Conservation (phyloP, 2,113 vertebrate genomes). For the Orycteropus afer region DNA sequence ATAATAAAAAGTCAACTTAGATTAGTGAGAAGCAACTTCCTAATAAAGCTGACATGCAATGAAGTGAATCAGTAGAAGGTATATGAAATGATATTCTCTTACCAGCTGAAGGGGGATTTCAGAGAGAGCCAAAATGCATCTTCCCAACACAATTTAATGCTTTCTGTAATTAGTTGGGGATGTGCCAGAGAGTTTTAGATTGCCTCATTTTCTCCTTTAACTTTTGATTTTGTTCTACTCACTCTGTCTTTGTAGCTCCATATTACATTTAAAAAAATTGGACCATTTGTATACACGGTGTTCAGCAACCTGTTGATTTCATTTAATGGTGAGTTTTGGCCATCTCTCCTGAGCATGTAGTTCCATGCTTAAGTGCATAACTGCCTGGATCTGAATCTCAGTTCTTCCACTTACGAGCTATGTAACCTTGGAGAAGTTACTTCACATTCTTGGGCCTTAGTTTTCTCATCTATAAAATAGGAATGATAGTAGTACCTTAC, state of each 20-base stretch:
- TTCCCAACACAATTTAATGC: constrained; percentile 20
- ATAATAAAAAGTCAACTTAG: constrained; percentile 39
- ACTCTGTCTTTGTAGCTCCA: background rate
- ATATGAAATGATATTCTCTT: background rate
- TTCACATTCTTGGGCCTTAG: background rate
- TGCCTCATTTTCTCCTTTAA: constrained; percentile 44
- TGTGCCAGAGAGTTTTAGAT: constrained; percentile 21
- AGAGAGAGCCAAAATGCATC: background rate
- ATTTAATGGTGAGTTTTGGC: background rate
- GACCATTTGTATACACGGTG: background rate
- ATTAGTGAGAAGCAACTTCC: background rate
- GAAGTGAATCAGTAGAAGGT: background rate
- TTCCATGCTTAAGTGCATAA: background rate
- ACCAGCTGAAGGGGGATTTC: background rate
- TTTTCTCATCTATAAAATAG: background rate
- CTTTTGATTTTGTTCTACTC: constrained; percentile 29
- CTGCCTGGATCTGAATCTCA: background rate
- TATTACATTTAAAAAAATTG: background rate
- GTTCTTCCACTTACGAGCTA: background rate
- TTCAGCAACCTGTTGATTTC: background rate
- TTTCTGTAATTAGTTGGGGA: constrained; percentile 52
- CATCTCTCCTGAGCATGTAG: background rate
- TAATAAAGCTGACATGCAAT: background rate
- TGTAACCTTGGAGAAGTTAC: background rate
- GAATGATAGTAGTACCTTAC: background rate